Conservation (phyloP, 1,140 invertebrate species). For the Whitmania pigra region DNA sequence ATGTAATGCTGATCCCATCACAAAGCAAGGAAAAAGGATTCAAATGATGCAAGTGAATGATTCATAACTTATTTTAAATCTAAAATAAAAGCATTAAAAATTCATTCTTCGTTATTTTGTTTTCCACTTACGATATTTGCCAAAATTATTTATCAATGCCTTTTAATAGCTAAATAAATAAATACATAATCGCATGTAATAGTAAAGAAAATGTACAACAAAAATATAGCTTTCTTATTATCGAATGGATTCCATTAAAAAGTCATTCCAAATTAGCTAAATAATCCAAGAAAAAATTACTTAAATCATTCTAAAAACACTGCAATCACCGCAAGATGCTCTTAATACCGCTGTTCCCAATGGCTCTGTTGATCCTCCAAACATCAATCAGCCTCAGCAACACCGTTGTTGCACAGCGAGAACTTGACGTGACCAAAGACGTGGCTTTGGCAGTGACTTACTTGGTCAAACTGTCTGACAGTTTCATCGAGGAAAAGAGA, state of each 20-base stretch:
- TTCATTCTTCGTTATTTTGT: background rate
- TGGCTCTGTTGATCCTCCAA: conserved; percentile 19
- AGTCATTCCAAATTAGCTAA: too few species aligned
- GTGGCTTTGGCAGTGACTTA: background rate
- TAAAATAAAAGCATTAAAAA: background rate
- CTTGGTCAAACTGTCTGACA: background rate
- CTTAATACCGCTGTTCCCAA: conserved; percentile 23
- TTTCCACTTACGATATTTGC: too few species aligned
- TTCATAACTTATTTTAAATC: background rate
- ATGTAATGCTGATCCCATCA: conserved; percentile 26
- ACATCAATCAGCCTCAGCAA: conserved; percentile 14
- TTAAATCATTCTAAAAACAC: background rate
- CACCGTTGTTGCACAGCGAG: background rate
- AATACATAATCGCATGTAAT: too few species aligned
- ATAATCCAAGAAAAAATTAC: background rate
- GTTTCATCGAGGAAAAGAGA: conserved; percentile 2
- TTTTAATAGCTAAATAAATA: too few species aligned
- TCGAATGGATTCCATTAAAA: too few species aligned
- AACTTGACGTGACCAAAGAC: background rate
- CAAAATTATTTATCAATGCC: too few species aligned
- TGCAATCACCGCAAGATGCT: conserved; percentile 18
- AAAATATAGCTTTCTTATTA: too few species aligned
- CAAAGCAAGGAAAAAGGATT: conserved; percentile 22
- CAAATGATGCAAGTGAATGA: conserved; percentile 21
- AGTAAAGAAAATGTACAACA: too few species aligned